Evolutionary conservation across 2,888 invertebrate species (phyloP).

Genomic region (Listrodromus nycthemerus): DNA sequence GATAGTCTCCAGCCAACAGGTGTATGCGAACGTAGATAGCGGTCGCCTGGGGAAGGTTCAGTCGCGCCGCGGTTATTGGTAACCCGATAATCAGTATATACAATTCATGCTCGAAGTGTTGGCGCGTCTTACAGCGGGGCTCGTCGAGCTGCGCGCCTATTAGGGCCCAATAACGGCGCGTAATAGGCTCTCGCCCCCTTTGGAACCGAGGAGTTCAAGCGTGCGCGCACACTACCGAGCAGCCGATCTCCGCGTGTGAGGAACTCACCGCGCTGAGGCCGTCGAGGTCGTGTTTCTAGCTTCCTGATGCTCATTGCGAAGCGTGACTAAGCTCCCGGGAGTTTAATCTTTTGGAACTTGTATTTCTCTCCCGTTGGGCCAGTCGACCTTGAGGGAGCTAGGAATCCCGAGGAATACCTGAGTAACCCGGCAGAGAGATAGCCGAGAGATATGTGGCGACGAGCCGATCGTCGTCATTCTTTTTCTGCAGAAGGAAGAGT

Average conservation of each 20-base stretch:
- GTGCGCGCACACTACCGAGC: conserved; percentile 13
- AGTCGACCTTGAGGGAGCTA: conserved; percentile 21
- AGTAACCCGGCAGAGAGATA: conserved; percentile 31
- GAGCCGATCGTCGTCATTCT: conserved; percentile 18
- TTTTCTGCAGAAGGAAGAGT: neutral
- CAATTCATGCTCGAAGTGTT: conserved; percentile 67
- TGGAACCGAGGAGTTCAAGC: neutral
- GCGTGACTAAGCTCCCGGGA: conserved; percentile 78
- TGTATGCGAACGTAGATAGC: conserved; percentile 39
- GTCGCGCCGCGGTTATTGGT: conserved; percentile 68
- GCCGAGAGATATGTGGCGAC: conserved; percentile 14
- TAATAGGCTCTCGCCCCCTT: conserved; percentile 72
- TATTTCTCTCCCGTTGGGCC: conserved; percentile 6
- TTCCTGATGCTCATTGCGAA: conserved; percentile 77
- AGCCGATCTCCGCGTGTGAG: conserved; percentile 32
- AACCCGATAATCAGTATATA: conserved; percentile 82
- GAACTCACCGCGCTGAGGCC: neutral
- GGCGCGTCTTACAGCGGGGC: conserved; percentile 5
- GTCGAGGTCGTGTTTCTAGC: conserved; percentile 15
- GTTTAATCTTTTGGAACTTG: conserved; percentile 43
- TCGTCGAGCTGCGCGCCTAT: conserved; percentile 75
- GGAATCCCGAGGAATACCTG: conserved; percentile 36
- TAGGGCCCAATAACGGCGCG: conserved; percentile 81
- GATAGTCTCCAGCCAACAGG: conserved; percentile 2
- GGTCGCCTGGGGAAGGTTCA: conserved; percentile 64